These are phyloP conservation scores for Poecilobothrus nobilitatus DNA, from an alignment of 2,888 invertebrate species.

Conservation along the genomic window DNA sequence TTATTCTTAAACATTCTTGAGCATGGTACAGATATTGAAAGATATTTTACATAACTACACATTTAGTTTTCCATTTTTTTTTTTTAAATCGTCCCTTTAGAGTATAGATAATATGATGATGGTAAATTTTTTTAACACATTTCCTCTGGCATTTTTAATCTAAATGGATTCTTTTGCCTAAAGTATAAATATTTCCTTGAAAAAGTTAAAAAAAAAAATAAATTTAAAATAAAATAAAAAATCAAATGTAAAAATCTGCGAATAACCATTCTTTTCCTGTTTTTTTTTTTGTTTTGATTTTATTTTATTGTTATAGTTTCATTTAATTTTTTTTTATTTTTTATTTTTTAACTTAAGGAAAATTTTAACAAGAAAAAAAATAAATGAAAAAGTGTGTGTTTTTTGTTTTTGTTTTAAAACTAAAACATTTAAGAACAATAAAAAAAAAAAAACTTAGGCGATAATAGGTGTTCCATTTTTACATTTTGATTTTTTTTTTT, in stretches of 20 bases:
- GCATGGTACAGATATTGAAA: no score
- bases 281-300: background rate
- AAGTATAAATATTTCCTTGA: background rate
- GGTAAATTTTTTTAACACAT: background rate
- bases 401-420: no score
- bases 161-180: slow-evolving; percentile 3
- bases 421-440: no score
- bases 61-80: no score
- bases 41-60: no score
- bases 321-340: background rate
- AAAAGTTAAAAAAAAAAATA: background rate
- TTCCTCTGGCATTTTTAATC: slow-evolving; percentile 2
- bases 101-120: no score
- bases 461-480: background rate
- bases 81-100: no score
- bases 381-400: no score
- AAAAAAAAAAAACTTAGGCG: background rate
- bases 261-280: background rate
- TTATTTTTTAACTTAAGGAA: background rate
- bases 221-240: background rate
- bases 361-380: background rate
- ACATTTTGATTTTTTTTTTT: background rate
- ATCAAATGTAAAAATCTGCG: no score
- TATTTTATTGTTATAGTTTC: no score
- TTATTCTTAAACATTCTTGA: no score